Conservation (phyloP, 2,797 vertebrate species). For the Triplophysa bombifrons region DNA sequence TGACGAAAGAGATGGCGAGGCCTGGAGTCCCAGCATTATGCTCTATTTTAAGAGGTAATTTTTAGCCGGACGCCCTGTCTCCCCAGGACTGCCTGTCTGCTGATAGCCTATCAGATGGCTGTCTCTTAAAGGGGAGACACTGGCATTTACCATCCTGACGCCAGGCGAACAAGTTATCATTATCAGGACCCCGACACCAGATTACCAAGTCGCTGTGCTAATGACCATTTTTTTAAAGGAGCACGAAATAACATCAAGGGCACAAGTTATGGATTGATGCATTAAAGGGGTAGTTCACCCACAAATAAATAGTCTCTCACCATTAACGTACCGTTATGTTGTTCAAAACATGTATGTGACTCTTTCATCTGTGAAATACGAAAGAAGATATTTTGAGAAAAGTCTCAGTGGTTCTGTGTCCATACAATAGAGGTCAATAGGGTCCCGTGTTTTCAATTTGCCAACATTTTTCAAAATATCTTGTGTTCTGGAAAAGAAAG, state of each 20-base stretch:
- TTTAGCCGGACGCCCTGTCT: conserved; percentile 83
- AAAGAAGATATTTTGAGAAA: no score
- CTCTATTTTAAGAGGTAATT: conserved; percentile 87
- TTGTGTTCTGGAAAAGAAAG: no score
- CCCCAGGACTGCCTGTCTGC: conserved; percentile 80
- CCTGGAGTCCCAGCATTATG: conserved; percentile 75
- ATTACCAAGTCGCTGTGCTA: conserved; percentile 80
- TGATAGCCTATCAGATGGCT: conserved; percentile 85
- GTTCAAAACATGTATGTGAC: no score
- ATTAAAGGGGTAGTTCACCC: not conserved
- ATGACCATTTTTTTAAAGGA: conserved; percentile 64
- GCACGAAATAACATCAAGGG: no score
- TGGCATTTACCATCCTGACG: conserved; percentile 85
- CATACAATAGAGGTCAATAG: no score
- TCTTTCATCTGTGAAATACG: no score
- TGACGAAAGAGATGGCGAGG: conserved; percentile 59
- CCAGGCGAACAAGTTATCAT: conserved; percentile 82
- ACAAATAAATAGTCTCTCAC: no score
- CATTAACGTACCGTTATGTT: no score
- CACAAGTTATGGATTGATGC: not conserved
- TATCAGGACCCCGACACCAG: conserved; percentile 70
- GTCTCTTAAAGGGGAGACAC: conserved; percentile 82
- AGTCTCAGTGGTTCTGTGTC: no score
- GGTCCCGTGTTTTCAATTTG: no score
- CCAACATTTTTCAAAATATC: no score